Evolutionary conservation across 2,888 invertebrate species (phyloP), one percentile per base, ranked within the genome.

Genomic region (Apeira syringaria): DNA sequence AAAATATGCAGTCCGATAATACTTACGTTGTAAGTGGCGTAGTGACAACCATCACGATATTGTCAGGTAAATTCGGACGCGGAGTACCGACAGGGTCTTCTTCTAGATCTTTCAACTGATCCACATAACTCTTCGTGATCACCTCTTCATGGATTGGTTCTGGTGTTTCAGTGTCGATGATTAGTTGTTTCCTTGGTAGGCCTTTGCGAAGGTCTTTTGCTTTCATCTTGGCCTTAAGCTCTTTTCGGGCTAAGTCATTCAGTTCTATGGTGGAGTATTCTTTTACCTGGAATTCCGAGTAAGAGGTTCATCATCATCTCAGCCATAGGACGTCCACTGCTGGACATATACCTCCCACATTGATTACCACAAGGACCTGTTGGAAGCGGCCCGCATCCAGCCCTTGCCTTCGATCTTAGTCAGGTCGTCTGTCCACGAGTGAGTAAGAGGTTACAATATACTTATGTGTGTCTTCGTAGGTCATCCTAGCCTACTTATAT

Each of bases 241-340:
- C 84, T 47, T 75, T 78, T 18, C 82, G 69, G 1, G 80, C 78
- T 37, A 88, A 57, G 8, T 87, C 71, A 45, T 88, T 87, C 1
- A 88, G 59, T 53, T 88, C 84, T 50, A 81, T 85, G 0, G 79
- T 74, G 11, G 89, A 76, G 45, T 88, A 89, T 63, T 85, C 80
- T 62, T 80, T 86, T 2, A 85, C 57, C 88, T 88, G 63, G 11
- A 61, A n/a, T n/a, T n/a, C n/a, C n/a, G n/a, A n/a, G n/a, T n/a
- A n/a, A n/a, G n/a, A n/a, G n/a, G n/a, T n/a, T n/a, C n/a, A n/a
- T n/a, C n/a, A n/a, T n/a, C n/a, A n/a, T n/a, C n/a, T n/a, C n/a
- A n/a, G n/a, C n/a, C n/a, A n/a, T n/a, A n/a, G n/a, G n/a, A n/a
- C n/a, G n/a, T n/a, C n/a, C n/a, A n/a, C n/a, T n/a, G n/a, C n/a